Evolutionary conservation across 1,140 invertebrate species (phyloP), one percentile per base, ranked within the genome.

Genomic region (Penaeus japonicus): DNA sequence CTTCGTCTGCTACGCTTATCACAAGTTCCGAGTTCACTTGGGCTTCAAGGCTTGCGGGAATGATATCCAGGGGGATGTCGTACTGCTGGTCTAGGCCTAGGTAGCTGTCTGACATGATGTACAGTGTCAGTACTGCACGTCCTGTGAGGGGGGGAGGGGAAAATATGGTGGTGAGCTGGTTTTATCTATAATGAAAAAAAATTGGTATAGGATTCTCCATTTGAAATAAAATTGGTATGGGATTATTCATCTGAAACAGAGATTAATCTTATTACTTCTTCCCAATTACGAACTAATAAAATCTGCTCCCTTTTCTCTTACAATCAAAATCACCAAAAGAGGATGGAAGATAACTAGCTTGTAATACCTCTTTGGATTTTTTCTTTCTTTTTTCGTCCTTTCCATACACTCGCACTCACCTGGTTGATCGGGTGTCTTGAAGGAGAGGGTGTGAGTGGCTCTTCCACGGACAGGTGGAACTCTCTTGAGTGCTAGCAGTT

Each of bases 21-120:
- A 24, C n/a, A 2, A 81, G 12, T 35, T 62, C 27, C 2, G 30
- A 24, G 12, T 84, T 83, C 7, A 86, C 82, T 47, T 54, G 47
- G 7, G 65, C 59, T 2, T 73, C 35, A 15, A 54, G 87, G 24
- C 75, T 87, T 17, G 83, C 77, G 27, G 47, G n/a, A 59, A 73
- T 84, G n/a, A 91, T 89, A 39, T 92, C 90, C 35, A 93, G 89
- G 59, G 85, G 90, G 39, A 95, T 83, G 90, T 94, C 93, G 91
- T 97, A 99, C 92, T 99, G 97, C 92, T 99, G 98, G 93, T 99
- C 99, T 17, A 99, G 93, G 30, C 98, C 98, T 39, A 99, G 93
- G 92, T 99, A 99, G 81, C 96, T 96, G 93, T 99, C 98, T 83
- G 97, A 98, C 93, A 99, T 95, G 18, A 99, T 92, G 92, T 97